Evolutionary conservation across 2,113 vertebrate species (phyloP).

Genomic region (Alexandromys fortis): DNA sequence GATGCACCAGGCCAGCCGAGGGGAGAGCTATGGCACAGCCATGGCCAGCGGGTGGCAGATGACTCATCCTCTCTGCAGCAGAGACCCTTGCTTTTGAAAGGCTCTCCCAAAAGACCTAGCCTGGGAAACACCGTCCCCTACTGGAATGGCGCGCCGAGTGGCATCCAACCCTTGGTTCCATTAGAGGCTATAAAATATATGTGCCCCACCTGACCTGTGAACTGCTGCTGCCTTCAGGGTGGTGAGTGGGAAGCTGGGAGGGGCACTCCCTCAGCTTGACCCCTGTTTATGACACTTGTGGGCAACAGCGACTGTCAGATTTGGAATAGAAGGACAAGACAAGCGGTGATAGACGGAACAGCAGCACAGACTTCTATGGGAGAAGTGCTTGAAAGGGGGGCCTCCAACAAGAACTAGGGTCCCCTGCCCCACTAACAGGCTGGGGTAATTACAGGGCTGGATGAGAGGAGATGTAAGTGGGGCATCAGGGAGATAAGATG

Average conservation of each 20-base stretch:
- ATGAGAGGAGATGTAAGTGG: neutral
- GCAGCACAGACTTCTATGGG: neutral
- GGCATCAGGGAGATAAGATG: neutral
- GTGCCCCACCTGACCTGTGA: accelerated
- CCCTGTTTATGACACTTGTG: accelerated
- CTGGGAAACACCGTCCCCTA: neutral
- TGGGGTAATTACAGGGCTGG: neutral
- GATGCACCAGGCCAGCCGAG: accelerated
- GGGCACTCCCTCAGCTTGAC: neutral
- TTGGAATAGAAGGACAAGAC: neutral
- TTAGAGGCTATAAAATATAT: too few relatives aligned
- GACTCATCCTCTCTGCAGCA: neutral
- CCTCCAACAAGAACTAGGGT: neutral
- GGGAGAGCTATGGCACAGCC: accelerated
- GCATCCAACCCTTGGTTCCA: neutral
- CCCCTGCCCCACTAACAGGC: neutral
- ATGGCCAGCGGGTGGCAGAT: neutral
- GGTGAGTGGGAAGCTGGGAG: neutral
- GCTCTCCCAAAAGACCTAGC: neutral
- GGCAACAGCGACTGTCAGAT: neutral
- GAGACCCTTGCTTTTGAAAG: neutral
- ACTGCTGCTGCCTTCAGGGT: neutral
- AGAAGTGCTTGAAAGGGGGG: neutral
- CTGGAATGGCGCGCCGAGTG: accelerated
- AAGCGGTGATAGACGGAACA: neutral